These are phyloP conservation scores for Seriola dumerili DNA, from an alignment of 2,113 vertebrate species.

Conservation along the genomic window DNA sequence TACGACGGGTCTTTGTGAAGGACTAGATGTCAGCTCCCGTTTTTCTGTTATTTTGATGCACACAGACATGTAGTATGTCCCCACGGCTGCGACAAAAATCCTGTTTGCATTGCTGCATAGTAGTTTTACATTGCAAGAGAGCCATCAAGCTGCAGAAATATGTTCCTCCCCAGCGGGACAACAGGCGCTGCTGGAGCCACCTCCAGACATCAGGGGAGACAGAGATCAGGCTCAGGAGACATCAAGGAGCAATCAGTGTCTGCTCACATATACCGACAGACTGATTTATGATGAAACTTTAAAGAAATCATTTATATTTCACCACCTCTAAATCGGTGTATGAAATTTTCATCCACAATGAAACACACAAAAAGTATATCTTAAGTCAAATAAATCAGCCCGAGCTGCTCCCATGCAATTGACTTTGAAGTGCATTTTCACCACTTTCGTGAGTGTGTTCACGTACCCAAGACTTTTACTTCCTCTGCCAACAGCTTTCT, in stretches of 20 bases:
- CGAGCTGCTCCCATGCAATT: constrained; percentile 58
- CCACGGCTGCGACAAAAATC: constrained; percentile 38
- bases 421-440: constrained; percentile 77
- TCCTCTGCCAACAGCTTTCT: constrained; percentile 58
- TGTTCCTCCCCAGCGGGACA: constrained; percentile 74
- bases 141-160: constrained; percentile 68
- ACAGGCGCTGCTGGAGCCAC: constrained; percentile 77
- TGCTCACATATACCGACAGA: constrained; percentile 86
- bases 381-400: constrained; percentile 83
- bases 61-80: constrained; percentile 54
- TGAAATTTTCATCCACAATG: constrained; percentile 92
- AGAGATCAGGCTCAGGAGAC: constrained; percentile 80
- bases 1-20: constrained; percentile 22
- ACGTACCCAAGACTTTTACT: constrained; percentile 49
- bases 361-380: constrained; percentile 85
- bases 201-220: constrained; percentile 66
- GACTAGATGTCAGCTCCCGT: constrained; percentile 30
- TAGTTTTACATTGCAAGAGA: constrained; percentile 60
- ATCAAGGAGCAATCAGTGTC: constrained; percentile 88
- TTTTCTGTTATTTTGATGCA: constrained; percentile 25
- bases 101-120: constrained; percentile 44
- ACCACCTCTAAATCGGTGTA: constrained; percentile 91
- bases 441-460: constrained; percentile 52
- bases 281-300: constrained; percentile 95
- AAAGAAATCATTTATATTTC: constrained; percentile 96